A percentile compares a stretch with the other conserved stretches of the same genome.
Conservation (phyloP, 2,888 invertebrate species). For the Eumacrocentrus americanus region DNA sequence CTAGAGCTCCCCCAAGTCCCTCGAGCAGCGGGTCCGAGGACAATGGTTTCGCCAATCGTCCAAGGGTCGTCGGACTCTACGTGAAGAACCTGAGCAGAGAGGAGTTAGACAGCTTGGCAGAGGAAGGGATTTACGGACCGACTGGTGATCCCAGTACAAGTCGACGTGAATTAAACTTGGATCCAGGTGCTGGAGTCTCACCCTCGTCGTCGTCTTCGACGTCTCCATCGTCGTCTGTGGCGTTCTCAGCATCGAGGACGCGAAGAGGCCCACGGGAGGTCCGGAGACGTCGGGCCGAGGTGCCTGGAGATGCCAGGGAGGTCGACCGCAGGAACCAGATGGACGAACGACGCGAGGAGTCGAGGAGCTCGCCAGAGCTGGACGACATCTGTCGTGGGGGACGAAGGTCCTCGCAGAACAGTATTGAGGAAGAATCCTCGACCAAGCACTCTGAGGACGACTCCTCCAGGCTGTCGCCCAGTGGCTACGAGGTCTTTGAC, state of each 20-base stretch:
- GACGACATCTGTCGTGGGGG: conserved; percentile 17
- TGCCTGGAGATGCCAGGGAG: conserved; percentile 6
- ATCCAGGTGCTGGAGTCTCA: conserved; percentile 25
- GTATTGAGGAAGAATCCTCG: conserved; percentile 34
- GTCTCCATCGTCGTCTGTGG: conserved; percentile 10
- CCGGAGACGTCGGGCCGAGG: conserved; percentile 17
- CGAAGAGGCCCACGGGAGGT: conserved; percentile 29
- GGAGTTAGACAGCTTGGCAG: conserved; percentile 47
- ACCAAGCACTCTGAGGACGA: conserved; percentile 38
- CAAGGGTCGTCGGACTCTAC: conserved; percentile 50
- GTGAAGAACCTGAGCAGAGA: conserved; percentile 49
- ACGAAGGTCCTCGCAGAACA: conserved; percentile 34
- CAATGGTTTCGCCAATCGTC: conserved; percentile 55
- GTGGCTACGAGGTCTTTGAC: conserved; percentile 39
- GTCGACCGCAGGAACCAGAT: conserved; percentile 1
- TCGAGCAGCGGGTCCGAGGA: conserved; percentile 57
- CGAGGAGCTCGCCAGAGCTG: conserved; percentile 1
- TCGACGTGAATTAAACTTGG: conserved; percentile 39
- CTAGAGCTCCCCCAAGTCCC: conserved; percentile 55
- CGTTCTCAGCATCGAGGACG: conserved; percentile 41
- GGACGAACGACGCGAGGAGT: conserved; percentile 18
- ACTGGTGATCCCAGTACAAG: conserved; percentile 47
- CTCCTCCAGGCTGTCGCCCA: conserved; percentile 36
- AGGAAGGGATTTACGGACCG: conserved; percentile 48
- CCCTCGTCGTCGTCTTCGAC: conserved; percentile 2